A percentile compares a stretch with the other conserved stretches of the same genome.
Evolutionary conservation across 2,113 vertebrate species (phyloP).

Genomic region (Urocynchramus pylzowi): DNA sequence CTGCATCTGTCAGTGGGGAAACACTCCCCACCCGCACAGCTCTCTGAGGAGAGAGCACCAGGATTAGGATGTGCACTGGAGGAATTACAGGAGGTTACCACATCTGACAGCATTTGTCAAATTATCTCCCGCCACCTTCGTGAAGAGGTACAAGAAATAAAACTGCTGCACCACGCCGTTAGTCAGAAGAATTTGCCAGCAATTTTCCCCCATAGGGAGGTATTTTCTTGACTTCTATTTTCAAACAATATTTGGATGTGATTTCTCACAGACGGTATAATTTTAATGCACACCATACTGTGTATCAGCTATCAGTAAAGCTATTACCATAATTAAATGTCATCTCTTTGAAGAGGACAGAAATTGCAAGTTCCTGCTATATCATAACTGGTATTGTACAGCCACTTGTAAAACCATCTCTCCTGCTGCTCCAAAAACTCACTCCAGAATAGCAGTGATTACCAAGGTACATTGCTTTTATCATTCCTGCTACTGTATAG

Average conservation of each 20-base stretch:
- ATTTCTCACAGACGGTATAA: constrained; percentile 49
- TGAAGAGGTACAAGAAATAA: not conserved
- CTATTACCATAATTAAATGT: constrained; percentile 73
- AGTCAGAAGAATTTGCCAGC: not conserved
- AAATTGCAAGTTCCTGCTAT: constrained; percentile 59
- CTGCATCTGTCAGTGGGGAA: constrained; percentile 58
- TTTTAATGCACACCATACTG: constrained; percentile 58
- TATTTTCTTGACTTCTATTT: constrained; percentile 42
- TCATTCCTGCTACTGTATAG: not conserved
- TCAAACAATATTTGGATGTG: constrained; percentile 23
- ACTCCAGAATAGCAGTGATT: constrained; percentile 29
- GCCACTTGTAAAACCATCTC: constrained; percentile 64
- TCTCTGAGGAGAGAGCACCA: constrained; percentile 25
- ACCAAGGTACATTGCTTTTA: not conserved
- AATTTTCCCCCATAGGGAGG: not conserved
- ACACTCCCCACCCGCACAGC: constrained; percentile 7
- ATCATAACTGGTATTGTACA: constrained; percentile 57
- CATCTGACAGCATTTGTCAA: constrained; percentile 43
- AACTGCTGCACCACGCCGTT: not conserved
- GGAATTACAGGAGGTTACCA: constrained; percentile 33
- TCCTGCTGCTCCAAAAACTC: constrained; percentile 66
- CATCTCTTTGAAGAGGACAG: constrained; percentile 49
- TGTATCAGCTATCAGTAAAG: constrained; percentile 57
- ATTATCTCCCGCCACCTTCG: not conserved
- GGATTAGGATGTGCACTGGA: constrained; percentile 41